Conservation (phyloP, 2,113 vertebrate species). For the Pardalotus punctatus region DNA sequence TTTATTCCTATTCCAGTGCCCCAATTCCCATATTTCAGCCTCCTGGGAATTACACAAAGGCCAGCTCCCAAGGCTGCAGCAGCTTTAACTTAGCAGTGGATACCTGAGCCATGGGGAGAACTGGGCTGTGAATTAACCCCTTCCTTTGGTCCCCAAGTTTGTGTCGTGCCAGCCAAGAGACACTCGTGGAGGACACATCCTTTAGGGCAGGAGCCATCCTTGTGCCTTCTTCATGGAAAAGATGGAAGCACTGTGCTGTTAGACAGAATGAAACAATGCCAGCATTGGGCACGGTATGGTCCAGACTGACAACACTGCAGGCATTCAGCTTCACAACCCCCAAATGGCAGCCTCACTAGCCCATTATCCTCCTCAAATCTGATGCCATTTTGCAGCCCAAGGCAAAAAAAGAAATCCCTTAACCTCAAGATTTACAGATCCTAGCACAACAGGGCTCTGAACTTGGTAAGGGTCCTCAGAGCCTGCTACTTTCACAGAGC, state of each 20-base stretch:
- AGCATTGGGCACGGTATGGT: accelerated
- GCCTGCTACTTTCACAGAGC: background rate
- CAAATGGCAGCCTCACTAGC: background rate
- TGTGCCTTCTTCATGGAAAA: background rate
- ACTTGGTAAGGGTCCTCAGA: background rate
- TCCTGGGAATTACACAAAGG: background rate
- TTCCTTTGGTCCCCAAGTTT: background rate
- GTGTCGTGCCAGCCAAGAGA: background rate
- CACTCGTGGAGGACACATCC: accelerated
- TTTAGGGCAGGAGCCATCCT: background rate
- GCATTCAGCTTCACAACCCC: background rate
- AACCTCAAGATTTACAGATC: background rate
- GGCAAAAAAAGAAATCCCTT: background rate
- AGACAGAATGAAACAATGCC: background rate
- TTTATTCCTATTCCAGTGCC: background rate
- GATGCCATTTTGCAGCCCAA: background rate
- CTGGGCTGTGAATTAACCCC: background rate
- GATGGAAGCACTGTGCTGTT: background rate
- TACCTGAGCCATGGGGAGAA: background rate
- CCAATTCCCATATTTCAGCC: background rate
- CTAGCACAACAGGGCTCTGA: background rate
- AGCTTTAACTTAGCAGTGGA: background rate
- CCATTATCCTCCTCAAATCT: background rate
- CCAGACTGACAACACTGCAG: background rate
- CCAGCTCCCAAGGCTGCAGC: background rate